These are phyloP conservation scores for Macrotrachela quadricornifera DNA, from an alignment of 1,140 invertebrate genomes.

Conservation along the genomic window DNA sequence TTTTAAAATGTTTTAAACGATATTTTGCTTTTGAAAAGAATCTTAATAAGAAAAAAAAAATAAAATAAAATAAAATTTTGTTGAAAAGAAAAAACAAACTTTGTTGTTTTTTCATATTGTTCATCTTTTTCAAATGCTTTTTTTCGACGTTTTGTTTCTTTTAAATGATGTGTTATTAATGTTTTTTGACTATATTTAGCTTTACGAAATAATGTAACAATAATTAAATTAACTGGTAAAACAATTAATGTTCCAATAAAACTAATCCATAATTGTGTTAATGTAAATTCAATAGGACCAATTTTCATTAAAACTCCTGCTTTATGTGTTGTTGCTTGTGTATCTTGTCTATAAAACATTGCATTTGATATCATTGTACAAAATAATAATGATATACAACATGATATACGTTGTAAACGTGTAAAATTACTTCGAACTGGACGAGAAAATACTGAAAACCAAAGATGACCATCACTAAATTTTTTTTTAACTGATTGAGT, in stretches of 20 bases:
- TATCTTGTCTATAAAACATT: conserved; percentile 25
- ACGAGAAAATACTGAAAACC: conserved; percentile 26
- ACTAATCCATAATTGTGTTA: conserved; percentile 15
- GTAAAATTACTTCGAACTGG: conserved; percentile 27
- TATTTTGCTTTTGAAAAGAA: too few species aligned
- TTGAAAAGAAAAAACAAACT: too few species aligned
- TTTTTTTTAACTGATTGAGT: conserved; percentile 28
- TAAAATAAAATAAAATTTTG: too few species aligned
- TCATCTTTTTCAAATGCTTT: too few species aligned
- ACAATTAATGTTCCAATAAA: conserved; percentile 23
- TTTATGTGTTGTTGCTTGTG: conserved; percentile 1
- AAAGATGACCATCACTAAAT: conserved; percentile 28
- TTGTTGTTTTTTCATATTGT: too few species aligned
- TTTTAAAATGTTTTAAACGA: too few species aligned
- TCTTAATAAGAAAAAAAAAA: too few species aligned
- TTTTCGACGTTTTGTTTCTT: too few species aligned
- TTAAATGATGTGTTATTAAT: background rate
- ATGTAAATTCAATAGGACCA: conserved; percentile 5
- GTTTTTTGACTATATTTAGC: conserved; percentile 12
- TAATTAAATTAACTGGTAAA: conserved; percentile 20
- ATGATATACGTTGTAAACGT: conserved; percentile 26
- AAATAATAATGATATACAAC: conserved; percentile 27
- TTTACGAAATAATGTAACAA: conserved; percentile 22
- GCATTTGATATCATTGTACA: conserved; percentile 31
- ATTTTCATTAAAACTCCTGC: background rate